These are phyloP conservation scores for Xestia ashworthii DNA, from an alignment of 2,888 invertebrate genomes.

Conservation along the genomic window DNA sequence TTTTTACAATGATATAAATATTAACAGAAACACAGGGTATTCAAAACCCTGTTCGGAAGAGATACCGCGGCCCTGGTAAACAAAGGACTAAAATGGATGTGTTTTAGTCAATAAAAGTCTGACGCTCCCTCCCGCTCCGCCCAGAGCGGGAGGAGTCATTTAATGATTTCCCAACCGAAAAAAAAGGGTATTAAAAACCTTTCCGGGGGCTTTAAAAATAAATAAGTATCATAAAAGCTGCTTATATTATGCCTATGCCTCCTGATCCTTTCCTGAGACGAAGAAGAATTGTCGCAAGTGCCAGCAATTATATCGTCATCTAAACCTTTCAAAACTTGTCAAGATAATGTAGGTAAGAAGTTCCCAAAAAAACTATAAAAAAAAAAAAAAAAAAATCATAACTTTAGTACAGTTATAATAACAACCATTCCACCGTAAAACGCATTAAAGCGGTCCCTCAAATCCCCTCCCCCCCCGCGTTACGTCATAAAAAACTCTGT, in stretches of 20 bases:
- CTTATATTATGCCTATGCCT: not conserved
- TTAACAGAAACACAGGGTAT: not conserved
- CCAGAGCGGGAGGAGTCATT: too few species aligned
- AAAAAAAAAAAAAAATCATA: too few species aligned
- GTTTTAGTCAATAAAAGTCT: too few species aligned
- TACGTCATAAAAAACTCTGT: slow-evolving; percentile 19
- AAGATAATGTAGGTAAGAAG: not conserved
- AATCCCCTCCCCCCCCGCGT: not conserved
- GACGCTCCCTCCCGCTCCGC: too few species aligned
- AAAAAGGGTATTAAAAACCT: not conserved
- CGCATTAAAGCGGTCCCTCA: not conserved
- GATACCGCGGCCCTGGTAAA: too few species aligned
- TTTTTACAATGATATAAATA: not conserved
- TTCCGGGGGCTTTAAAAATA: not conserved
- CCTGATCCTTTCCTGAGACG: not conserved
- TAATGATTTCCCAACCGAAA: too few species aligned
- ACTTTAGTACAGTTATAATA: not conserved
- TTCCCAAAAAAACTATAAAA: not conserved
- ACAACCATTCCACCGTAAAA: not conserved
- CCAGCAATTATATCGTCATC: not conserved
- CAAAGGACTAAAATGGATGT: too few species aligned
- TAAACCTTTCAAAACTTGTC: not conserved
- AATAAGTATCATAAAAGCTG: not conserved
- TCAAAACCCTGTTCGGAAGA: not conserved
- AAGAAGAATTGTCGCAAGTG: not conserved